phyloP scores from a whole-genome alignment of 2,113 vertebrate genomes.

The Pogonocichla stellata region DNA sequence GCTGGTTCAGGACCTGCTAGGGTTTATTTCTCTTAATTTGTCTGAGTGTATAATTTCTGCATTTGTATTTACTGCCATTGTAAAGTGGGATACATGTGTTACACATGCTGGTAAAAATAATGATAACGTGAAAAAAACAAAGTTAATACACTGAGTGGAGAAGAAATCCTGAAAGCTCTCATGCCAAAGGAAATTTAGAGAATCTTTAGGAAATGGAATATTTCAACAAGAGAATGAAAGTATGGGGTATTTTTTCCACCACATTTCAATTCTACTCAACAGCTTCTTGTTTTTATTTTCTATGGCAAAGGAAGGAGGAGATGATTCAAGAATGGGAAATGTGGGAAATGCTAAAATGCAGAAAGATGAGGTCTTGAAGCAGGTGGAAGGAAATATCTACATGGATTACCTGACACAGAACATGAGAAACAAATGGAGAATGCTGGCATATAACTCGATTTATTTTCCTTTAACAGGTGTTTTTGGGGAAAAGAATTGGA shows the following conservation, averaged over 20 bases:
- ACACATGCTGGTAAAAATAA: constrained; percentile 42
- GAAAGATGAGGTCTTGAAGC: constrained; percentile 10
- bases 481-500: not conserved
- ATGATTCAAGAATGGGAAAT: constrained; percentile 16
- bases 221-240: not conserved
- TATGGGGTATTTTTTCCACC: not conserved
- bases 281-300: not conserved
- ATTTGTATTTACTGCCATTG: constrained; percentile 46
- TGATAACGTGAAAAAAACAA: not conserved
- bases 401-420: constrained; percentile 42
- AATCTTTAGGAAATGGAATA: not conserved
- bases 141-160: not conserved
- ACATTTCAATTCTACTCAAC: not conserved
- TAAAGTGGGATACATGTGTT: constrained; percentile 25
- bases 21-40: constrained; percentile 40
- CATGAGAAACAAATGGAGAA: constrained; percentile 12
- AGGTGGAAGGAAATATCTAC: constrained; percentile 21
- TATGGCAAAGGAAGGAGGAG: not conserved
- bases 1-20: constrained; percentile 47
- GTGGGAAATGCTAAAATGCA: not conserved
- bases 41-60: constrained; percentile 42
- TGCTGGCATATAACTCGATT: not conserved
- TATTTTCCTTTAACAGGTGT: constrained; percentile 47
- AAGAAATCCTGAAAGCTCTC: not conserved
- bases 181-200: not conserved